Evolutionary conservation across 2,888 invertebrate species (phyloP), one percentile per base, ranked within the genome.

Genomic region (Exephanes ischioxanthus): DNA sequence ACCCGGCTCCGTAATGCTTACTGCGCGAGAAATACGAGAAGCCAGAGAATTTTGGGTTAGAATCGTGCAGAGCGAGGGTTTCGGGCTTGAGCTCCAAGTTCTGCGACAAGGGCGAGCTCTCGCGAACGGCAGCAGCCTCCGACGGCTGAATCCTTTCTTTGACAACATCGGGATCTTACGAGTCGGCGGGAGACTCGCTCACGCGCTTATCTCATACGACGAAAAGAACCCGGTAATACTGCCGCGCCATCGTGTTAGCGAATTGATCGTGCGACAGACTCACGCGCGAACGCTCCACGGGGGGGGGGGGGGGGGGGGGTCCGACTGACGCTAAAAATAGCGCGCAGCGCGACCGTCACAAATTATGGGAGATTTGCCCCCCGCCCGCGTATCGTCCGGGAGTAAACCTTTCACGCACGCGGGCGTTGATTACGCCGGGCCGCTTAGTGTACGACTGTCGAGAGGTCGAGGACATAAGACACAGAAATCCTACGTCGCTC

Each of bases 291-390:
- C 66, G 0, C 72, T 86, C 7, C 87, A 86, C 48, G 83, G n/a
- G n/a, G n/a, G n/a, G n/a, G n/a, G n/a, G n/a, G n/a, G n/a, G n/a
- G n/a, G n/a, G n/a, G n/a, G 86, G 16, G 87, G 16, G 2, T 53
- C 5, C 80, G 77, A 53, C 22, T 87, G 9, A 80, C 83, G 3
- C 16, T 61, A 11, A 67, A 73, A 6, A 14, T 77, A 4, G 33
- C 86, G 6, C 70, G 89, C 67, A 80, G 89, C 14, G 45, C 89
- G 0, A 73, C 90, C 0, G 30, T 30, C 30, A 30, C 30, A 30
- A 30, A 30, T 30, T 30, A 30, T 30, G 30, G 30, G 30, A 30
- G 30, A 30, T 30, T 30, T 30, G 30, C 30, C 30, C 3, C 30
- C 30, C 30, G 30, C 30, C 30, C 30, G 30, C 30, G 30, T 2